Base-by-base conservation (phyloP, 2,113 vertebrate species). In the Uria lomvia region DNA sequence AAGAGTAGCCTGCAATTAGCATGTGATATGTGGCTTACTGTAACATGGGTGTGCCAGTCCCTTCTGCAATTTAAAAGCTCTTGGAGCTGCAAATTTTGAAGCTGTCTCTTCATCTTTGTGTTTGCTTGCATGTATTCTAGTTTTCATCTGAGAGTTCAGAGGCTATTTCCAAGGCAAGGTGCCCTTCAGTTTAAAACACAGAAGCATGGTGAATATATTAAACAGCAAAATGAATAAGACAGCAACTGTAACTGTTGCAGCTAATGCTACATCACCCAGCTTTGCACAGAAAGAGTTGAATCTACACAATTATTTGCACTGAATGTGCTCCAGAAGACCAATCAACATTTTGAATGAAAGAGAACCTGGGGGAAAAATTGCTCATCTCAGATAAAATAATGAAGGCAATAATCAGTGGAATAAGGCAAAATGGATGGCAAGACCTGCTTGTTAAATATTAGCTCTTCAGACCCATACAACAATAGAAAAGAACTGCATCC, bases 161-260 rank as follows among this genome's bases (percentile, higher is more conserved):
- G 58, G 49, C n/a, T 62, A 21, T 71, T 88, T 95, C 55, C 71
- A 88, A 80, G 66, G 73, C 67, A 97, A 97, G 91, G 93, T 95
- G 92, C 92, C 95, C 91, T 97, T 97, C 92, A 75, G 38, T 82
- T 90, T 79, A 78, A 94, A 85, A 94, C 82, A 91, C 72, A 90
- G 77, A 83, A 76, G 19, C 40, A 52, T 11, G 7, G 27, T 84
- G 84, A 90, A 94, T 95, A 71, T 77, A 92, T 95, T 94, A 88
- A 68, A 84, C 22, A 63, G 36, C 6, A 1, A 92, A 90, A 95
- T 71, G 76, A 80, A 16, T 56, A 77, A 66, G 74, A 90, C 70
- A 91, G 70, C 56, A 68, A 68, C 65, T 62, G 18, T 80, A 75
- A 93, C 71, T 92, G 50, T 45, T 81, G 38, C 38, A 63, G n/a